Evolutionary conservation across 2,888 invertebrate species (phyloP).

Genomic region (Pyrrhosoma nymphula): DNA sequence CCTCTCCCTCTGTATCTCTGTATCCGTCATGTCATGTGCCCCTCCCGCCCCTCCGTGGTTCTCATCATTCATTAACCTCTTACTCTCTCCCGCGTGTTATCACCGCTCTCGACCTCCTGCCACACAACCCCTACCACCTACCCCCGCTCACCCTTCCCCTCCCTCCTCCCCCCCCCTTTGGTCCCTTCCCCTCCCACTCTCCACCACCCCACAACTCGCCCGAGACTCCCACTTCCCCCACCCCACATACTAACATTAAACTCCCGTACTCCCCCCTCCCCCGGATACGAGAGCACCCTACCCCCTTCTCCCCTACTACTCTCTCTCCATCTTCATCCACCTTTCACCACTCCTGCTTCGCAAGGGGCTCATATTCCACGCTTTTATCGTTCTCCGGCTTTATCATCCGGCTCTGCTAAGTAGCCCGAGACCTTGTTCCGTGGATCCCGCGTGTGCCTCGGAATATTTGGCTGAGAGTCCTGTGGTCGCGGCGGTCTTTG

Average conservation of each 20-base stretch:
- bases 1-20: neutral
- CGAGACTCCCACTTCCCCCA: neutral
- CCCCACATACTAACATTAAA: neutral
- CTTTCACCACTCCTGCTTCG: neutral
- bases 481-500: neutral
- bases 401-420: neutral
- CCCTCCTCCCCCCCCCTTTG: neutral
- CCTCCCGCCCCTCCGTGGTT: neutral
- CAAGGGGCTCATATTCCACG: neutral
- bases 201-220: neutral
- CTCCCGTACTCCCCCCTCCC: neutral
- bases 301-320: neutral
- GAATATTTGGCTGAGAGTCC: neutral
- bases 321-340: neutral
- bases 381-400: neutral
- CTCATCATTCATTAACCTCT: slow-evolving; percentile 32
- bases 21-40: neutral
- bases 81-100: neutral
- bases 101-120: neutral
- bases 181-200: neutral
- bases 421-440: neutral
- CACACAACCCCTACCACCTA: neutral
- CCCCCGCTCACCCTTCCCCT: neutral
- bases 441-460: neutral
- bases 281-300: neutral